Base-by-base conservation (phyloP, 2,113 vertebrate species). In the Tringa solitaria region DNA sequence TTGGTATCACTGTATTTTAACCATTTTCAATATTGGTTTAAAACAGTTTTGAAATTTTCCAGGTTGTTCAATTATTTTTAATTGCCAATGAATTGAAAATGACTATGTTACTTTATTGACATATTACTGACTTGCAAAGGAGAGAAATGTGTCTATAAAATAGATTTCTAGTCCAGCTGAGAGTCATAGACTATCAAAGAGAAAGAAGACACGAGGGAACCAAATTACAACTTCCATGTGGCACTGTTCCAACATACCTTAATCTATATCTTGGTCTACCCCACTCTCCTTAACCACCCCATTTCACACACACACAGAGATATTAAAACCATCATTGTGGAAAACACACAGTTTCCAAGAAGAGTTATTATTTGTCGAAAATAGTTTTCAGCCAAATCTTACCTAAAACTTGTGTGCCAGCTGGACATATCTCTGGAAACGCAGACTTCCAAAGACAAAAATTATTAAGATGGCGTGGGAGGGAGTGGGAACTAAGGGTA, bases 181-280 rank as follows among this genome's bases (percentile, higher is more conserved):
- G 90, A 80, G 51, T 83, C 79, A 74, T 30, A 94, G 82, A 95
- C 41, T 63, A 95, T 84, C 64, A 85, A 91, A 90, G 70, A 77
- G n/a, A 87, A 91, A 4, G 33, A 90, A 51, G 43, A 81, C 61
- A 64, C 15, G 33, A 94, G 64, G 50, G 18, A 95, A 94, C 14
- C 33, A 60, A 95, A 90, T 80, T 88, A 92, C 27, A 77, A 32
- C 85, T 95, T 93, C 72, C 64, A 54, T 2, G 19, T 80, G 70
- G 79, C 78, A n/a, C 37, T 63, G 7, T 26, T 92, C 75, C 87
- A 96, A 35, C 21, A 67, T 30, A 86, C 50, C 45, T 87, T 61
- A 83, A 85, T 21, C 12, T 22, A 22, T 65, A 76, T 68, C 77
- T 94, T 82, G 26, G 17, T 73, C 46, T 73, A 35, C 24, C 24